Percentiles rank a stretch among this genome's conserved stretches.
Evolutionary conservation across 30 jellyfish, hydroid and myxozoan genomes (phyloP).

Genomic region (Clytia hemisphaerica): DNA sequence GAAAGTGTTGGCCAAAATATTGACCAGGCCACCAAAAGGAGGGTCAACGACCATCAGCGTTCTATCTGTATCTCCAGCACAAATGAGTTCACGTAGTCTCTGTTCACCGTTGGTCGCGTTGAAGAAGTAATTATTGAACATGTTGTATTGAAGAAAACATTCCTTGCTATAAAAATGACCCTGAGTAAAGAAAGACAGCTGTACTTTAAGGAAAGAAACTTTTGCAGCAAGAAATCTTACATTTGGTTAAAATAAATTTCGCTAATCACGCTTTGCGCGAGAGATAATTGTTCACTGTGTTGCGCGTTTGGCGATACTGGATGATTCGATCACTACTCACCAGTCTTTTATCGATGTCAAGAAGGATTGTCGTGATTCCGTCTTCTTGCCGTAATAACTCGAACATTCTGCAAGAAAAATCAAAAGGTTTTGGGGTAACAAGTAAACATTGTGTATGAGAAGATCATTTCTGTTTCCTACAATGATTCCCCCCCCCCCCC

Average conservation of each 20-base stretch:
- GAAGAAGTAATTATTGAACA: conserved; percentile 79
- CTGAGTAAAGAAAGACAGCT: conserved; percentile 9
- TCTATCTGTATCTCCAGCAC: conserved; percentile 19
- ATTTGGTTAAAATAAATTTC: too few relatives aligned
- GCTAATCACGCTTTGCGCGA: too few relatives aligned
- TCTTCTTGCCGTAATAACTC: conserved; percentile 21
- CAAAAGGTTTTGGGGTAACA: too few relatives aligned
- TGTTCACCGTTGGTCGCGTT: conserved; percentile 41
- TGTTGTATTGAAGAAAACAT: conserved; percentile 59
- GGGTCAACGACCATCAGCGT: conserved; percentile 82
- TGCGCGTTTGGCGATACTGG: too few relatives aligned
- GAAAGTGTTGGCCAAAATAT: conserved; percentile 53
- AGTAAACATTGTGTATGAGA: too few relatives aligned
- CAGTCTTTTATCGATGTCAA: conserved; percentile 77
- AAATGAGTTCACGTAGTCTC: conserved; percentile 17
- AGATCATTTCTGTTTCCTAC: too few relatives aligned
- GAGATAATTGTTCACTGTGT: too few relatives aligned
- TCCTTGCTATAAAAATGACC: conserved; percentile 50
- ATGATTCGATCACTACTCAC: conserved; percentile 53
- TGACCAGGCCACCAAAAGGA: conserved; percentile 94
- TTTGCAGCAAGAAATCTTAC: too few relatives aligned
- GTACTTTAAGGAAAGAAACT: too few relatives aligned
- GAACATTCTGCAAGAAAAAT: conserved; percentile 38
- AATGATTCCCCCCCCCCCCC: too few relatives aligned
- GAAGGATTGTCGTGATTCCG: conserved; percentile 24